Evolutionary conservation across 2,797 vertebrate species (phyloP), one percentile per base, ranked within the genome.

Genomic region (Mormyrops boulengeri): DNA sequence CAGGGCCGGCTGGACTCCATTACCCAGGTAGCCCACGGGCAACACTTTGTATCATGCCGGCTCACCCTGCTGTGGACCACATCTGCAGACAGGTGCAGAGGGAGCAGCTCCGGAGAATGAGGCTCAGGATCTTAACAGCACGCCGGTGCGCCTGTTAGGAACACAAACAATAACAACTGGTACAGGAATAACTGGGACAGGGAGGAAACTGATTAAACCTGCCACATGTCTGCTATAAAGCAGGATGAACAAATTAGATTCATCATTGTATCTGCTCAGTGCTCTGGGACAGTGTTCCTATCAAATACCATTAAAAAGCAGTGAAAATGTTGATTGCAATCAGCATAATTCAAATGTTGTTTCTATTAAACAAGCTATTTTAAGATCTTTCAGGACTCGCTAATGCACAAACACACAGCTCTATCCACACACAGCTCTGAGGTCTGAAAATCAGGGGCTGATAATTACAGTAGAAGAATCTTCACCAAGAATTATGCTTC

Each of bases 341-440:
- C 73, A 80, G 38, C 38, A 14, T 44, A 80, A 80, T 44, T 17
- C 73, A 44, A 80, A 80, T 80, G 38, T 30, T 80, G 38, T 80
- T 80, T 80, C 73, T 44, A 80, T 80, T 80, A 80, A 80, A 80
- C 73, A 80, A 80, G 73, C 34, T 80, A 80, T 80, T 80, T 80
- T 80, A 80, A 38, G 38, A 80, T 80, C 38, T 80, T 80, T 80
- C 38, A 80, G 12, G 38, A 41, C 38, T 80, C 17, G 7, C 66
- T 0, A 69, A 69, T 69, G 66, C 62, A 69, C 66, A 69, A 14
- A 80, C 73, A 80, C 38, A 6, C 38, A 3, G 34, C 73, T 80
- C 38, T 80, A 34, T 12, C 62, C 62, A 80, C 38, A 41, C 34
- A 17, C 73, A 44, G 14, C 38, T 80, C 38, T 80, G 14, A 38